Evolutionary conservation across 1,140 invertebrate genomes (phyloP), one percentile per base, ranked within the genome.

Genomic region (Drosophila carrolli): DNA sequence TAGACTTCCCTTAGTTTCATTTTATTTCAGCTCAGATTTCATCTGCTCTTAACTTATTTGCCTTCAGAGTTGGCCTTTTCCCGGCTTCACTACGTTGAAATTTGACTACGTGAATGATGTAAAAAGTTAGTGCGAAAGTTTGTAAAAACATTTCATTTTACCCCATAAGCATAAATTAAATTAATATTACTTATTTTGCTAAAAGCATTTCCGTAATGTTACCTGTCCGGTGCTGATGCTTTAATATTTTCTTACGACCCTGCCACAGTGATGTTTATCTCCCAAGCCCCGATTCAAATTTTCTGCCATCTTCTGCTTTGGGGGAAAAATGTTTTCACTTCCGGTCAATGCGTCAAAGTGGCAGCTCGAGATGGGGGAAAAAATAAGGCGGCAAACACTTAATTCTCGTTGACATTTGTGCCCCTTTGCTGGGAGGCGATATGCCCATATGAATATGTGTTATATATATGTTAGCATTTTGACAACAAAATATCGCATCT

Each of bases 271-370:
- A 46, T 51, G 29, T 40, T 62, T 50, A 67, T 65, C 65, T 51
- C 37, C 7, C 40, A 19, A 37, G 6, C 11, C 37, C 11, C 47
- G 38, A 73, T 50, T 61, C 54, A 63, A 43, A 75, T 75, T 65
- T 65, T 57, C 54, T 47, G 47, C 60, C 43, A 61, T 55, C 58
- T 74, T 48, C 6, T 40, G 44, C 32, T 47, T 67, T 32, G 35
- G 19, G 38, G 47, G 23, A 27, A 56, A 56, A 65, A 57, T 54
- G 23, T 54, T 43, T 59, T 53, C 54, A 14, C 70, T 85, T 86
- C 82, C 82, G 82, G 82, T 86, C 82, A 86, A 83, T 86, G 82
- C 79, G 78, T 88, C 79, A 82, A 82, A 79, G 65, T 88, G 78
- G 61, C 82, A 81, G 54, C 59, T 51, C 50, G 5, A 67, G 47